Conservation (phyloP, 1,140 invertebrate genomes). For the Lordiphosa stackelbergi region DNA sequence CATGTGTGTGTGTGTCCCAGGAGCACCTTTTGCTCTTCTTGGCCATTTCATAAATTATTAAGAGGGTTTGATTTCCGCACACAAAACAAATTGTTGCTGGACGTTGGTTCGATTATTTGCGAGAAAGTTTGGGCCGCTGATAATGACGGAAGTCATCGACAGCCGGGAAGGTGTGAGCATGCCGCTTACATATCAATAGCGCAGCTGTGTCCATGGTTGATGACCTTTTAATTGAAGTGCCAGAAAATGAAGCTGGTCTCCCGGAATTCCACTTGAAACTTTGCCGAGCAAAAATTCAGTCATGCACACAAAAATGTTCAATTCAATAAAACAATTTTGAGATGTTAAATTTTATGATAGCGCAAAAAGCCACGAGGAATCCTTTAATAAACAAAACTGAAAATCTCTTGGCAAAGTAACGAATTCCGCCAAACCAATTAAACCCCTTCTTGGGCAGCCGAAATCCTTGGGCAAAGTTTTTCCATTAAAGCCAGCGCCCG, state of each 20-base stretch:
- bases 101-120: slow-evolving; percentile 70
- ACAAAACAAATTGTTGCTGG: slow-evolving; percentile 72
- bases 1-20: slow-evolving; percentile 45
- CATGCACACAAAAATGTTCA: slow-evolving; percentile 62
- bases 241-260: slow-evolving; percentile 10
- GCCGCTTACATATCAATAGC: slow-evolving; percentile 68
- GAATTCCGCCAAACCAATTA: slow-evolving; percentile 52
- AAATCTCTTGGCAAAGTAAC: slow-evolving; percentile 49
- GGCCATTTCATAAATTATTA: slow-evolving; percentile 68
- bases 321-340: slow-evolving; percentile 61
- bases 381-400: slow-evolving; percentile 60
- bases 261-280: slow-evolving; percentile 6
- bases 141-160: slow-evolving; percentile 59
- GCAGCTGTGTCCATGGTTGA: slow-evolving; percentile 69
- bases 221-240: slow-evolving; percentile 76
- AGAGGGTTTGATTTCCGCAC: slow-evolving; percentile 48
- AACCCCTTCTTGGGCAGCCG: slow-evolving; percentile 41
- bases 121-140: slow-evolving; percentile 34
- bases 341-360: slow-evolving; percentile 73
- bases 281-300: slow-evolving; percentile 17
- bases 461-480: slow-evolving; percentile 66
- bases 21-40: slow-evolving; percentile 42
- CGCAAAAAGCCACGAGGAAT: slow-evolving; percentile 53
- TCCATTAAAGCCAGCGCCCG: slow-evolving; percentile 54
- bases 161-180: slow-evolving; percentile 59